Conservation (phyloP, 2,888 invertebrate genomes). For the Orthosia gothica region DNA sequence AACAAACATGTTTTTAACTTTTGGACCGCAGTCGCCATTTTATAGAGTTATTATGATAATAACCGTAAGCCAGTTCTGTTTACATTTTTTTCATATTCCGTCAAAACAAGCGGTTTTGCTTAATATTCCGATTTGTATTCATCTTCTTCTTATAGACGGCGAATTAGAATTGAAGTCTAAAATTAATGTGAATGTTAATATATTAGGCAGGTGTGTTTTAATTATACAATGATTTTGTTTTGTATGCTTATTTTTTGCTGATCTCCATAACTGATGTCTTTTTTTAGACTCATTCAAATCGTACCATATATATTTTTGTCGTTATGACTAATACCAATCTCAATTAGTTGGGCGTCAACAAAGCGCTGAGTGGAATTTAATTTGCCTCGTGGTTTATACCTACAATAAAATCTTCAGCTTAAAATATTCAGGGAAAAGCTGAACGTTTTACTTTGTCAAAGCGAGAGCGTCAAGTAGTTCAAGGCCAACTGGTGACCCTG, state of each 20-base stretch:
- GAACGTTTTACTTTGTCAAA: constrained; percentile 14
- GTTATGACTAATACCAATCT: constrained; percentile 15
- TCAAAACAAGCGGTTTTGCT: constrained; percentile 58
- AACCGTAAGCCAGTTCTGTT: constrained; percentile 67
- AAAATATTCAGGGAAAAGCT: constrained; percentile 34
- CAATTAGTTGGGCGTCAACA: constrained; percentile 14
- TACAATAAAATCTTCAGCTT: neutral
- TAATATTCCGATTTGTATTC: constrained; percentile 63
- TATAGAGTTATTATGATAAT: constrained; percentile 76
- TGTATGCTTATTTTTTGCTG: constrained; percentile 28
- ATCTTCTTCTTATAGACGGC: constrained; percentile 32
- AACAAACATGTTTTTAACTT: constrained; percentile 72
- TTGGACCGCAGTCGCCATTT: constrained; percentile 65
- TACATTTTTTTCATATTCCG: constrained; percentile 72
- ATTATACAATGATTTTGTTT: constrained; percentile 36
- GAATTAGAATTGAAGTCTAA: constrained; percentile 27
- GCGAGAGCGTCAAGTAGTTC: constrained; percentile 40
- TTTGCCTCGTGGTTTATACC: neutral
- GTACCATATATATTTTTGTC: constrained; percentile 8
- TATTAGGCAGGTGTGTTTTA: constrained; percentile 39
- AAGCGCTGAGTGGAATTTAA: neutral
- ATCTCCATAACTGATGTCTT: constrained; percentile 29
- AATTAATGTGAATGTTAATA: constrained; percentile 40
- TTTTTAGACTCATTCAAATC: constrained; percentile 18
- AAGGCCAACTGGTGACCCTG: constrained; percentile 48